Conservation (phyloP, 2,113 vertebrate genomes). For the Osmerus mordax region DNA sequence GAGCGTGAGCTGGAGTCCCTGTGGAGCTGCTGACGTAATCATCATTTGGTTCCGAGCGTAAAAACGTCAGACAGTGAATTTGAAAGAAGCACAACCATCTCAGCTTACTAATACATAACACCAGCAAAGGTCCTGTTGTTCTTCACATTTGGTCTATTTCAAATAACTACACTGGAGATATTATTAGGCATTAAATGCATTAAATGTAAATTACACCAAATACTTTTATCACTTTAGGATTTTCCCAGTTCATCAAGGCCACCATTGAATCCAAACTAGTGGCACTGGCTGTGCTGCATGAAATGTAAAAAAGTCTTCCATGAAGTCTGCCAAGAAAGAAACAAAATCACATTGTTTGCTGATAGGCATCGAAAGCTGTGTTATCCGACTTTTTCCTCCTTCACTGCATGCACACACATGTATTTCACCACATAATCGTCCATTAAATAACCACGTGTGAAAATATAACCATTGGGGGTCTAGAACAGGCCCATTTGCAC, state of each 20-base stretch:
- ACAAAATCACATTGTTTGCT: constrained; percentile 31
- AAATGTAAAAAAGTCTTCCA: constrained; percentile 32
- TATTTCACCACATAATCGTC: constrained; percentile 22
- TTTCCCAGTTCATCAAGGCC: too few species aligned
- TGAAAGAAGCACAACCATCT: neutral
- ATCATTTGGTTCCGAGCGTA: constrained; percentile 13
- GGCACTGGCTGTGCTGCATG: constrained; percentile 26
- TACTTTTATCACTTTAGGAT: too few species aligned
- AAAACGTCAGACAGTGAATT: constrained; percentile 8
- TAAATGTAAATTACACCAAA: neutral
- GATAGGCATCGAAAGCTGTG: constrained; percentile 55
- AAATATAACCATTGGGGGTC: constrained; percentile 10
- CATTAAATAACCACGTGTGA: constrained; percentile 3
- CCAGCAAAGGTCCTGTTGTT: too few species aligned
- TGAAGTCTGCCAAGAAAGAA: constrained; percentile 31
- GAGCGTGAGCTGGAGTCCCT: constrained; percentile 19
- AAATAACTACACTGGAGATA: neutral
- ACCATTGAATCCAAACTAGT: constrained; percentile 20
- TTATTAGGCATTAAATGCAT: neutral
- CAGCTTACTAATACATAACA: too few species aligned
- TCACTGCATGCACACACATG: constrained; percentile 47
- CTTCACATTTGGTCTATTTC: neutral
- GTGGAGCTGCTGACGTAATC: constrained; percentile 59
- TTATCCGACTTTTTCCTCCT: constrained; percentile 16
- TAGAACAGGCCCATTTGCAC: constrained; percentile 27